Evolutionary conservation across 2,888 invertebrate species (phyloP), one percentile per base, ranked within the genome.

Genomic region (Gibbula magus): DNA sequence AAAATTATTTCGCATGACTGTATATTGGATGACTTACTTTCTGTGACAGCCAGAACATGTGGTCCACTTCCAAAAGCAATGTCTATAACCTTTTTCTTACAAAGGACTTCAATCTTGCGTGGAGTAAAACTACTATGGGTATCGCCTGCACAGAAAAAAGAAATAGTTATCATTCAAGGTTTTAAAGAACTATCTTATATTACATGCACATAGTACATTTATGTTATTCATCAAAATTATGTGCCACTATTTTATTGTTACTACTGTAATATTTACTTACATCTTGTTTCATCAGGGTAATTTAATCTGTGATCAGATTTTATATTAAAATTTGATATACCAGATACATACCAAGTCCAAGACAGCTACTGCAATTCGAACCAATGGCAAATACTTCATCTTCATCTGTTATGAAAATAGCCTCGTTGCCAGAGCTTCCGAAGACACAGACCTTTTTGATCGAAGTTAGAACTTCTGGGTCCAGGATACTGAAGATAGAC

Each of bases 41-140:
- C 91, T 18, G 94, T 94, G 0, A 94, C 93, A 0, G 94, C 95
- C 51, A 95, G 89, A 1, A 95, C 94, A 89, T 95, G 95, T 10
- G 95, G 95, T 13, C 95, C 94, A 88, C 94, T 94, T 0, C 95
- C 95, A 91, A 94, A 94, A 0, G 94, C 94, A 85, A 95, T 93
- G 32, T 93, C 93, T 85, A 93, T 93, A 45, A 95, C 88, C 8
- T 92, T 92, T 88, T 94, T 94, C 74, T 93, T 93, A 83, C 94
- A 94, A 0, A 95, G 90, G 0, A 88, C 89, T 54, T 94, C 93
- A 4, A 95, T 93, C 90, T 94, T 94, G 78, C 93, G 92, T 0
- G 94, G 94, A 80, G 93, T 91, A 82, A 95, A 88, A 61, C 94
- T 94, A 83, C 94, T 94, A 52, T 93, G 92, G 0, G 94, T 89